Conservation (phyloP, 92 coral and sea anemone genomes). For the Epizoanthus ramosus region DNA sequence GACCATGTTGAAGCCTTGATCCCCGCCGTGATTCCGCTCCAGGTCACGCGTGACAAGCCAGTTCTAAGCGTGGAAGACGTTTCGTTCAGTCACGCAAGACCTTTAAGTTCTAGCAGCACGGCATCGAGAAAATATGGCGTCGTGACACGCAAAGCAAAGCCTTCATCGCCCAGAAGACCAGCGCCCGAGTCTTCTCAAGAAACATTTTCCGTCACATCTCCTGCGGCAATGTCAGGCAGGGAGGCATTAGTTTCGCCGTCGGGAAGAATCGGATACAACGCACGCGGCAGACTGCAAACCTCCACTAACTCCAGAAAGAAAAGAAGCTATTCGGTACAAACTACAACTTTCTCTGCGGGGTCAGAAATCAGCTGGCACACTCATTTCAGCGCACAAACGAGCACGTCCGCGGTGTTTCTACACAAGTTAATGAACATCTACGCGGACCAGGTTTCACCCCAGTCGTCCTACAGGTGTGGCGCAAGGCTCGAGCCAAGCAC, state of each 20-base stretch:
- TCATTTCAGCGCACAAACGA: slow-evolving; percentile 68
- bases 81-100: slow-evolving; percentile 32
- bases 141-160: background rate
- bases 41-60: slow-evolving; percentile 15
- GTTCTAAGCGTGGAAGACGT: slow-evolving; percentile 18
- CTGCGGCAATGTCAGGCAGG: background rate
- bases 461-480: slow-evolving; percentile 75
- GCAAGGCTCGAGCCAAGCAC: slow-evolving; percentile 44
- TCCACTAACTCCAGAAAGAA: background rate
- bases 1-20: background rate
- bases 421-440: slow-evolving; percentile 72
- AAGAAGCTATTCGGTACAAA: background rate
- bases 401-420: slow-evolving; percentile 67
- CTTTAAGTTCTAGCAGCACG: background rate
- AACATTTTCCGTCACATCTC: slow-evolving; percentile 1
- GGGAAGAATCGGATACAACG: background rate
- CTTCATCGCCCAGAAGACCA: background rate
- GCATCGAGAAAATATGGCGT: background rate
- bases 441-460: slow-evolving; percentile 80
- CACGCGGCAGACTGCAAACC: slow-evolving; percentile 1
- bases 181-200: background rate
- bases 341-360: background rate
- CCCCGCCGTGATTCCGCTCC: slow-evolving; percentile 7
- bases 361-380: slow-evolving; percentile 71
- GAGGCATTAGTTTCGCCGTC: background rate